phyloP scores from a whole-genome alignment of 2,888 invertebrate genomes.

The Zeuzera pyrina region DNA sequence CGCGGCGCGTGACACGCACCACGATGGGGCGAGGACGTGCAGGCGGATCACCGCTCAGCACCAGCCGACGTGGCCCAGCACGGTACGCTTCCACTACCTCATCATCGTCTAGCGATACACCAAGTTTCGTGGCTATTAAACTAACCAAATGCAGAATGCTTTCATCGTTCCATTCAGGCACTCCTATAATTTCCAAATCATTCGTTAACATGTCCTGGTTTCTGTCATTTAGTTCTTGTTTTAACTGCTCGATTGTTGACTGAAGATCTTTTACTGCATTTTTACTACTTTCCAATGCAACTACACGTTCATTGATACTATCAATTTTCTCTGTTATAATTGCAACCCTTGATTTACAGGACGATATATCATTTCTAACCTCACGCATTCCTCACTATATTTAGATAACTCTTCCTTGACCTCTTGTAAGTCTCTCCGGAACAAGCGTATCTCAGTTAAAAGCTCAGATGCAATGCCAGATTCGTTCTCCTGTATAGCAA shows the following conservation, averaged over 20 bases:
- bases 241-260: neutral
- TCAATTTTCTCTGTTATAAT: no score
- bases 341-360: no score
- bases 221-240: slow-evolving; percentile 1
- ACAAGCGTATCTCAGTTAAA: no score
- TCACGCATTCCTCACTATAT: no score
- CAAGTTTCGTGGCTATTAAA: neutral
- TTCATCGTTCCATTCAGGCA: neutral
- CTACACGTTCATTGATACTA: no score
- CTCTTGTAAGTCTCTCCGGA: no score
- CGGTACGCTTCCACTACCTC: slow-evolving; percentile 3
- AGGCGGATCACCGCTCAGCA: neutral
- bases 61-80: slow-evolving; percentile 2
- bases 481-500: no score
- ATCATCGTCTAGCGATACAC: neutral
- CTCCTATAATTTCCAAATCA: slow-evolving; percentile 1
- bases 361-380: no score
- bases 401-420: no score
- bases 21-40: neutral
- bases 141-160: neutral
- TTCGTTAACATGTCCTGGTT: neutral
- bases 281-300: no score
- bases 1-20: neutral
- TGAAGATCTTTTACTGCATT: neutral
- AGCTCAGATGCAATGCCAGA: no score